Base-by-base conservation (phyloP, 2,888 invertebrate species). In the Sisyra terminalis region DNA sequence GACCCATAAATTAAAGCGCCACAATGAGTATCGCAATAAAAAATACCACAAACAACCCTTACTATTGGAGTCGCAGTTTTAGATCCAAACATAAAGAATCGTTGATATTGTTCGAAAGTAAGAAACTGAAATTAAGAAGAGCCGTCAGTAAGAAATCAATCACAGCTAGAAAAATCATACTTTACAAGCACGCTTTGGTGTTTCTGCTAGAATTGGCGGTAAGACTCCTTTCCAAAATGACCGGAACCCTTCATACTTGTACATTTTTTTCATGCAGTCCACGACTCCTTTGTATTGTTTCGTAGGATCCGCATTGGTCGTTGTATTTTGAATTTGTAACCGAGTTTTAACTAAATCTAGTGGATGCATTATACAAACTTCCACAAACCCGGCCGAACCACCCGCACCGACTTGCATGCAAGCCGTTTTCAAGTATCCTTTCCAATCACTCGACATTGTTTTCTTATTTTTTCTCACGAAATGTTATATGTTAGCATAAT, bases 351-450 rank as follows among this genome's bases (percentile, higher is more conserved):
- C 78, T 46, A 94, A 70, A 63, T 94, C 94, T 57, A 94, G 65
- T 1, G 94, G 94, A 64, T 94, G 93, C 93, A 94, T 94, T 41
- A 93, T 79, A 59, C 87, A 89, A 46, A 93, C 89, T 71, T 94
- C 93, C 39, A 92, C 75, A 62, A 94, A 90, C 31, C 81, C 81
- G 70, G 92, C 92, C 49, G 85, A 86, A 43, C 92, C 92, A 46
- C 92, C 92, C 47, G 92, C 81, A 39, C 78, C 79, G 52, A 87
- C 75, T 66, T 88, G 87, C 64, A 87, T 78, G 1, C 72, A 73
- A 43, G 79, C 84, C 60, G 85, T 74, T 57, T 78, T 78, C 32
- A 75, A 52, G 44, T 72, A 46, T 47, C 59, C 62, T 48, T 67
- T 42, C 16, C 16, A 30, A 29, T 46, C 46, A 45, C n/a, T 16